These are phyloP conservation scores for Caenorhabditis tropicalis DNA, from an alignment of 1,140 invertebrate species.

Conservation along the genomic window DNA sequence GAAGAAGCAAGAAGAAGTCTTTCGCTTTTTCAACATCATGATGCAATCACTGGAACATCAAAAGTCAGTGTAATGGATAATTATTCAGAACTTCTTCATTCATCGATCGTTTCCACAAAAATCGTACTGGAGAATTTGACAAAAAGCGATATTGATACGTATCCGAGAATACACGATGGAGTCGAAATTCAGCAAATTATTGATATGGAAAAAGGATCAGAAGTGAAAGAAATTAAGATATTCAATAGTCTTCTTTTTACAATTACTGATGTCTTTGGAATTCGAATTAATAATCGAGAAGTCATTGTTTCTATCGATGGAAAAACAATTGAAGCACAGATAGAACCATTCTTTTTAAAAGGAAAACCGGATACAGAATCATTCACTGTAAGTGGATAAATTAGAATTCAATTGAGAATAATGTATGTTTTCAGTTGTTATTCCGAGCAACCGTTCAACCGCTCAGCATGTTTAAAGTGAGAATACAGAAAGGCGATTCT, in stretches of 20 bases:
- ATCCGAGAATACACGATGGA: background rate
- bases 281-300: background rate
- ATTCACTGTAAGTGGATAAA: background rate
- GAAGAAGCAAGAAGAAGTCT: slow-evolving; percentile 80
- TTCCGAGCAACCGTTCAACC: slow-evolving; percentile 32
- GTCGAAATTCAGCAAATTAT: background rate
- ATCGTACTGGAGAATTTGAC: slow-evolving; percentile 49
- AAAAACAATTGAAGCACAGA: slow-evolving; percentile 44
- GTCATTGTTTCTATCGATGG: slow-evolving; percentile 3
- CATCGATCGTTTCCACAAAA: slow-evolving; percentile 27
- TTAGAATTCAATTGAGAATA: background rate
- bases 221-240: background rate
- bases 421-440: slow-evolving; percentile 18
- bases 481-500: slow-evolving; percentile 12
- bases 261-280: background rate
- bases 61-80: slow-evolving; percentile 58
- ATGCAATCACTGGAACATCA: slow-evolving; percentile 81
- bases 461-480: slow-evolving; percentile 18
- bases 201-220: background rate
- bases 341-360: slow-evolving; percentile 45
- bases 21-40: slow-evolving; percentile 93
- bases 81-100: slow-evolving; percentile 53
- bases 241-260: slow-evolving; percentile 23
- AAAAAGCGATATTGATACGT: background rate
- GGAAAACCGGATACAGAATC: background rate